Conservation (phyloP, 2,113 vertebrate species). For the Candoia aspera region DNA sequence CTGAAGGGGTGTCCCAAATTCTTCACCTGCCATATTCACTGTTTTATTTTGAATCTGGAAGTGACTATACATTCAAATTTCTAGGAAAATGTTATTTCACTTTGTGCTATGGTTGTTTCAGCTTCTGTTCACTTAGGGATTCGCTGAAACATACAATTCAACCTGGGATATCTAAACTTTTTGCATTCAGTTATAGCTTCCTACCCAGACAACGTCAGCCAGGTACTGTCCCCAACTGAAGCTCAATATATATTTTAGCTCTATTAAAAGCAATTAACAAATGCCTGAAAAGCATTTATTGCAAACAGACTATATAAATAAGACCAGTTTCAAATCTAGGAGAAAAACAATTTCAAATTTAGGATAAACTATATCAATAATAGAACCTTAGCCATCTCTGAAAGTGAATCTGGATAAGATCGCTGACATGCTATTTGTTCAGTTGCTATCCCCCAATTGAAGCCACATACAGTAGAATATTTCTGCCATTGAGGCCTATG, state of each 20-base stretch:
- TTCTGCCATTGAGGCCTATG: not conserved
- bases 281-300: conserved; percentile 16
- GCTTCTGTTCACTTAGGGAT: too few relatives aligned
- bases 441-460: not conserved
- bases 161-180: not conserved
- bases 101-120: too few relatives aligned
- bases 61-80: too few relatives aligned
- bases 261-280: not conserved
- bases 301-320: conserved; percentile 1
- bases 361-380: not conserved
- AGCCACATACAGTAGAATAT: not conserved
- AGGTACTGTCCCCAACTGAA: not conserved
- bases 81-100: too few relatives aligned
- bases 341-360: not conserved
- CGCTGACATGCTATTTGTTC: not conserved
- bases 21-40: too few relatives aligned
- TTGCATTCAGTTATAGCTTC: not conserved
- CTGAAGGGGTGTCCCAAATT: too few relatives aligned
- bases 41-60: too few relatives aligned
- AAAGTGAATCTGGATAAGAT: not conserved
- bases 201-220: not conserved
- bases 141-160: too few relatives aligned
- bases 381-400: not conserved
- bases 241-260: not conserved
- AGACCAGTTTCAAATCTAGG: not conserved